These are phyloP conservation scores for Ditylenchus dipsaci DNA, from an alignment of 1,140 invertebrate genomes.

Conservation along the genomic window DNA sequence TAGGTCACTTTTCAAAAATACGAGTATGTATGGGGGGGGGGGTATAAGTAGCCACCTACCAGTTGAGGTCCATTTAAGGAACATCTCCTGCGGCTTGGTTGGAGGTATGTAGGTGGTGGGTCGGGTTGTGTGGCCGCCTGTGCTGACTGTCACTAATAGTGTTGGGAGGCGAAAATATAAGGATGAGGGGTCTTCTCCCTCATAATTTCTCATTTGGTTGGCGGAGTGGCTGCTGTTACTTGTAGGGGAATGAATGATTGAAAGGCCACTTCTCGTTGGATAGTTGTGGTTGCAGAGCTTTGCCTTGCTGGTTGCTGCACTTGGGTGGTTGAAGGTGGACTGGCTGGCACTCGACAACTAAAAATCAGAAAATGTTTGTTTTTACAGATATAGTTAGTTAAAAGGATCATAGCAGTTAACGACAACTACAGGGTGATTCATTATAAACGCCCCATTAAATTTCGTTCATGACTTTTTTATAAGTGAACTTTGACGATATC, in stretches of 20 bases:
- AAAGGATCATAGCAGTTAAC: no score
- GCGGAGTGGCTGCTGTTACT: constrained; percentile 3
- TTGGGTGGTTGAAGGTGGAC: not conserved
- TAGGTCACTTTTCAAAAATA: no score
- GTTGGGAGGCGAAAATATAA: constrained; percentile 39
- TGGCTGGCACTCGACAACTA: not conserved
- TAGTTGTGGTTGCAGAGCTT: not conserved
- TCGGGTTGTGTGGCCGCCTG: constrained; percentile 23
- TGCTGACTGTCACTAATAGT: constrained; percentile 15
- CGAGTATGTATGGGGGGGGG: no score
- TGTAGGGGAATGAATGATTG: no score
- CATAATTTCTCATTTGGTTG: no score
- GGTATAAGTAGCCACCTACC: no score
- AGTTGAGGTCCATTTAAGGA: constrained; percentile 14
- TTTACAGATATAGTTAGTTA: no score
- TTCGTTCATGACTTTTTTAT: no score
- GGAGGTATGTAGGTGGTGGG: constrained; percentile 40
- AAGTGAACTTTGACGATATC: no score
- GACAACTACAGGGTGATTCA: no score
- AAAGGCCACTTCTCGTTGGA: not conserved
- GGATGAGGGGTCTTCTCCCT: constrained; percentile 10
- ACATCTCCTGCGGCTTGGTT: constrained; percentile 47
- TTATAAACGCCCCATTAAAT: no score
- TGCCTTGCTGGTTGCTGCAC: not conserved
- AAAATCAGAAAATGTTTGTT: not conserved